phyloP scores from a whole-genome alignment of 2,797 vertebrate genomes.

The Clarias laeviceps region DNA sequence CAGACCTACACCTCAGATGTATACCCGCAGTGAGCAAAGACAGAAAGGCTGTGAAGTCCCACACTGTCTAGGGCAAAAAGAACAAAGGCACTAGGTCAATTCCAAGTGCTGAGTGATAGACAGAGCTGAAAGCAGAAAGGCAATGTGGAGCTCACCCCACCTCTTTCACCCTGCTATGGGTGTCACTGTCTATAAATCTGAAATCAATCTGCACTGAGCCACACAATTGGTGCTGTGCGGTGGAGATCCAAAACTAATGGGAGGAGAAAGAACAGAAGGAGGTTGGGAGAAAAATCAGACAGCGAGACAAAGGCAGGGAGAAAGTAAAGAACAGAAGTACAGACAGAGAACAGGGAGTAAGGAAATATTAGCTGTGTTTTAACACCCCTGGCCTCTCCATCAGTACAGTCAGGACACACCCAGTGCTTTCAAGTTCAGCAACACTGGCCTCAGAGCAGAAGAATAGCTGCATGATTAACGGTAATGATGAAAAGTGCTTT shows the following conservation, averaged over 20 bases:
- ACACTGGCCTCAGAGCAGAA: conserved; percentile 18
- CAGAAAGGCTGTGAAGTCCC: conserved; percentile 12
- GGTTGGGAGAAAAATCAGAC: neutral
- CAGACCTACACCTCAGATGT: neutral
- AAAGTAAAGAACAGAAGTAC: conserved; percentile 1
- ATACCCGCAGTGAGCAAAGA: neutral
- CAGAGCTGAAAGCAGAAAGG: conserved; percentile 30
- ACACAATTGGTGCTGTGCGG: conserved; percentile 11
- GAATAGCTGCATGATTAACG: conserved; percentile 3
- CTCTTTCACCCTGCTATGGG: conserved; percentile 24
- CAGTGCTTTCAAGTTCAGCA: conserved; percentile 6
- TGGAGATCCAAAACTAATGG: conserved; percentile 20
- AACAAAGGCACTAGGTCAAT: conserved; percentile 29
- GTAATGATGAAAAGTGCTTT: neutral
- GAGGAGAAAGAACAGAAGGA: neutral
- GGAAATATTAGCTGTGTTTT: conserved; percentile 15
- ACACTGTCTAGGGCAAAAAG: conserved; percentile 9
- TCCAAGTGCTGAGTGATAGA: conserved; percentile 13
- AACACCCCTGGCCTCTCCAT: neutral
- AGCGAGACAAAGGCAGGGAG: neutral
- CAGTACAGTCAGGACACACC: conserved; percentile 8
- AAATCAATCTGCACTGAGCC: conserved; percentile 41
- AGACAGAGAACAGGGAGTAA: neutral
- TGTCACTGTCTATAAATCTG: conserved; percentile 42
- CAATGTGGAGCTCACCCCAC: conserved; percentile 24